phyloP scores from a whole-genome alignment of 1,140 invertebrate genomes.

The Pissodes strobi region DNA sequence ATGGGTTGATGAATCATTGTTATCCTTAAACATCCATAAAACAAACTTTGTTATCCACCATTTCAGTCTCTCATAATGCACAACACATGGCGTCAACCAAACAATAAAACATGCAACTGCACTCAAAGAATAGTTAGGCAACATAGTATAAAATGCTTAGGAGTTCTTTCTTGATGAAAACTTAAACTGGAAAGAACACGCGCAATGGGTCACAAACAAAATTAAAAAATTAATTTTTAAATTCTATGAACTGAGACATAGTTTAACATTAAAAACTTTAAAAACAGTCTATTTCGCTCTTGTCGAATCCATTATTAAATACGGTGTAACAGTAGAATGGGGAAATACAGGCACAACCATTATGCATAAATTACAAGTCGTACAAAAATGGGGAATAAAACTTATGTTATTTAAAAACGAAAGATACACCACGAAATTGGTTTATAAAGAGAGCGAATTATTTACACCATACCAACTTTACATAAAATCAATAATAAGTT shows the following conservation, averaged over 20 bases:
- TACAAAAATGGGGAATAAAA: background rate
- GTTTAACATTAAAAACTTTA: background rate
- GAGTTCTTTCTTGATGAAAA: too few species aligned
- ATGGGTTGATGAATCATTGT: background rate
- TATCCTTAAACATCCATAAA: conserved; percentile 1
- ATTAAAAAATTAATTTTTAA: conserved; percentile 6
- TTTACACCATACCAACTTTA: too few species aligned
- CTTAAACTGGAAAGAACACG: too few species aligned
- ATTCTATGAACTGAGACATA: background rate
- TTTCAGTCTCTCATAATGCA: background rate
- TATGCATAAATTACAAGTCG: background rate
- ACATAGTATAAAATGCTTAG: too few species aligned
- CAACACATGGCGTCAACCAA: too few species aligned
- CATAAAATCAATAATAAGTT: too few species aligned
- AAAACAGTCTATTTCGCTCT: background rate
- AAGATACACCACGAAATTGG: background rate
- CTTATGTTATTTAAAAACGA: background rate
- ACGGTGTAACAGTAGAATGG: background rate
- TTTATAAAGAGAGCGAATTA: background rate
- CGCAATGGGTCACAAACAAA: too few species aligned
- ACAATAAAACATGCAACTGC: too few species aligned
- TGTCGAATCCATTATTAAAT: background rate
- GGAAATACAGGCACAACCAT: background rate
- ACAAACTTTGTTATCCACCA: background rate
- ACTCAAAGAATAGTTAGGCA: too few species aligned